Conservation (phyloP, 2,797 vertebrate species). For the Myotis findleyi region DNA sequence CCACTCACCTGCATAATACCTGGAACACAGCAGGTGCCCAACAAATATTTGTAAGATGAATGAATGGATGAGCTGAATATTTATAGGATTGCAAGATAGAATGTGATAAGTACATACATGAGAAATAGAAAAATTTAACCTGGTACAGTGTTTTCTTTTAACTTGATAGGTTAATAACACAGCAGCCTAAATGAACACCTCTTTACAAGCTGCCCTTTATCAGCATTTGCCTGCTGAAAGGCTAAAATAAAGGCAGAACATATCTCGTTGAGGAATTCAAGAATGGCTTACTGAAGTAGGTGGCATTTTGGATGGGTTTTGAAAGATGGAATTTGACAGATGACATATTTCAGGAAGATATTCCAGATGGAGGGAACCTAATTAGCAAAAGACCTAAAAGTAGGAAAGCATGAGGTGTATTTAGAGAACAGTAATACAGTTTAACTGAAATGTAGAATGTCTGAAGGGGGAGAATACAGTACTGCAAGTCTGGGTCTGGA, state of each 20-base stretch:
- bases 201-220: conserved; percentile 52
- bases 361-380: conserved; percentile 55
- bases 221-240: background rate
- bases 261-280: conserved; percentile 20
- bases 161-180: conserved; percentile 26
- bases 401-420: background rate
- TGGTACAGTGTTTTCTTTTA: background rate
- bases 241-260: background rate
- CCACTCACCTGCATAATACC: background rate
- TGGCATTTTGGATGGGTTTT: conserved; percentile 43
- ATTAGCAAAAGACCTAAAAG: conserved; percentile 51
- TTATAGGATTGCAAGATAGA: background rate
- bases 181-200: conserved; percentile 26
- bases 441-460: background rate
- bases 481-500: background rate
- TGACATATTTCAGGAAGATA: conserved; percentile 61
- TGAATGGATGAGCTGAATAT: background rate
- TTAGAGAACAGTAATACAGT: background rate
- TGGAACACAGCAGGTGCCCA: background rate
- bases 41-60: background rate
- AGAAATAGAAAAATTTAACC: background rate
- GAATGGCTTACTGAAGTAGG: conserved; percentile 53
- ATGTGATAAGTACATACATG: background rate
- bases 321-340: conserved; percentile 60
- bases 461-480: background rate